phyloP scores from a whole-genome alignment of 2,113 vertebrate species.

The Collichthys lucidus region DNA sequence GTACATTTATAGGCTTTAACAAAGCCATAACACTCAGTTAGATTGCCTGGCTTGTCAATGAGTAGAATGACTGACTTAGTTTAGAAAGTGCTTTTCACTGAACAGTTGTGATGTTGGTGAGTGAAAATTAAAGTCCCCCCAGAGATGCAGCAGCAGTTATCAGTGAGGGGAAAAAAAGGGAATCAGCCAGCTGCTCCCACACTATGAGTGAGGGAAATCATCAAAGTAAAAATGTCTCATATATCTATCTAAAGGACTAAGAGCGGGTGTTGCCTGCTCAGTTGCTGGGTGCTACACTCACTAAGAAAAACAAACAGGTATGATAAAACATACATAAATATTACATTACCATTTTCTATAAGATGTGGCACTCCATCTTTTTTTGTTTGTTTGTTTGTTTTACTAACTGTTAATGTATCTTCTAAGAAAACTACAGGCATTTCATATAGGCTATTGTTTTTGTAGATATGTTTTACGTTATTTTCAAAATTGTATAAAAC shows the following conservation, averaged over 20 bases:
- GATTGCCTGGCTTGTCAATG: slow-evolving; percentile 52
- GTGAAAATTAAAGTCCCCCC: slow-evolving; percentile 44
- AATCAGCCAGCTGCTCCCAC: slow-evolving; percentile 49
- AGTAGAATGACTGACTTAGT: slow-evolving; percentile 45
- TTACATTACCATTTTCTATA: background rate
- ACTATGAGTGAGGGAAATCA: slow-evolving; percentile 6
- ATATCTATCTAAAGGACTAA: slow-evolving; percentile 23
- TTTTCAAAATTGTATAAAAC: slow-evolving; percentile 9
- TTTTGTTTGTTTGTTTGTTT: background rate
- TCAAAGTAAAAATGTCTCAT: slow-evolving; percentile 30
- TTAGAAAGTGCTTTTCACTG: slow-evolving; percentile 38
- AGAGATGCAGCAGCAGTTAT: slow-evolving; percentile 44
- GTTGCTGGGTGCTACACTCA: background rate
- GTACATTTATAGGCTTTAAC: slow-evolving; percentile 63
- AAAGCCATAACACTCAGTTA: slow-evolving; percentile 55
- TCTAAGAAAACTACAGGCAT: background rate
- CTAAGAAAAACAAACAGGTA: slow-evolving; percentile 7
- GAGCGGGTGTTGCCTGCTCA: slow-evolving; percentile 18
- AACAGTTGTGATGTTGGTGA: slow-evolving; percentile 51
- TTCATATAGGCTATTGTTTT: background rate
- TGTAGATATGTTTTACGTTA: background rate
- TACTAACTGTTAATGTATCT: background rate
- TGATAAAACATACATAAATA: background rate
- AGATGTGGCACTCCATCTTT: background rate
- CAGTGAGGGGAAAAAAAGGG: slow-evolving; percentile 7